Percentiles rank a stretch among this genome's conserved stretches.
These are phyloP conservation scores for Cartodere bifasciata DNA, from an alignment of 2,888 invertebrate species.

Conservation along the genomic window DNA sequence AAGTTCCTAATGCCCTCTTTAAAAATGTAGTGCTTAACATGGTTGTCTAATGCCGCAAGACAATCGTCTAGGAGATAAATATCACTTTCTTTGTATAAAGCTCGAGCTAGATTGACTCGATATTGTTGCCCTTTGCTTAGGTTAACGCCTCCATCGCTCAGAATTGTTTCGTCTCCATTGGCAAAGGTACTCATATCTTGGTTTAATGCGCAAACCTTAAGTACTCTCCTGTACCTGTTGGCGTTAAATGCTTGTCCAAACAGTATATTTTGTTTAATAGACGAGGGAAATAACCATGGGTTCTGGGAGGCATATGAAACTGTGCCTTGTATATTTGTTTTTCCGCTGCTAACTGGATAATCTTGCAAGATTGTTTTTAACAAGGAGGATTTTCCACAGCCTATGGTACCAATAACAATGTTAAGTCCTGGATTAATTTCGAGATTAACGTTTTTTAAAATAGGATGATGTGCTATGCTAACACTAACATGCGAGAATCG, in stretches of 20 bases:
- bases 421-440: constrained; percentile 35
- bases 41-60: constrained; percentile 9
- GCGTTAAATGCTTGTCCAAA: constrained; percentile 32
- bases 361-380: constrained; percentile 34
- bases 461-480: constrained; percentile 20
- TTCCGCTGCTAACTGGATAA: constrained; percentile 28
- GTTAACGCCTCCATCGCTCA: constrained; percentile 11
- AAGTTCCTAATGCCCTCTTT: constrained; percentile 15
- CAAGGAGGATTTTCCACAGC: constrained; percentile 46
- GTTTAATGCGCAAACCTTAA: constrained; percentile 49
- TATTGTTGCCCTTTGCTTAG: constrained; percentile 13
- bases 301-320: constrained; percentile 11
- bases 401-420: constrained; percentile 52
- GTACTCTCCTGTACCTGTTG: constrained; percentile 43
- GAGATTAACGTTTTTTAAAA: constrained; percentile 35
- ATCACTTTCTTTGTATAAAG: constrained; percentile 11
- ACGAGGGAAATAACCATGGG: constrained; percentile 13
- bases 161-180: constrained; percentile 24
- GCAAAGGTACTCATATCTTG: constrained; percentile 39
- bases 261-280: constrained; percentile 13
- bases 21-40: constrained; percentile 10
- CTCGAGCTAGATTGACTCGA: constrained; percentile 12
- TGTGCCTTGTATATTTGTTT: constrained; percentile 16
- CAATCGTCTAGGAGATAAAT: constrained; percentile 13
- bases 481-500: constrained; percentile 17